These are phyloP conservation scores for Oryzaephilus surinamensis DNA, from an alignment of 1,140 invertebrate genomes.

Conservation along the genomic window DNA sequence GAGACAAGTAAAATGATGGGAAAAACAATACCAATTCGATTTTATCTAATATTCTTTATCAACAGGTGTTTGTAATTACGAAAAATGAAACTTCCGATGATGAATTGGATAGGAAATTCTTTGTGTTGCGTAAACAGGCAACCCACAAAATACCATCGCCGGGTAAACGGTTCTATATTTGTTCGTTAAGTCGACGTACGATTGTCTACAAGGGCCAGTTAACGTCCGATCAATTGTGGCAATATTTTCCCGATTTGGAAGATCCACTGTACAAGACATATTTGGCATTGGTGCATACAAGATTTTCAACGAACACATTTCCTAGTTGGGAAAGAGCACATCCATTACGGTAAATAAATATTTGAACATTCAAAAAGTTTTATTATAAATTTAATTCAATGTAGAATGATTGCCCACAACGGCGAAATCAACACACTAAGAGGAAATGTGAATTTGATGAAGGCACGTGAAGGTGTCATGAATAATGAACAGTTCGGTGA, in stretches of 20 bases:
- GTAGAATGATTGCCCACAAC: conserved; percentile 91
- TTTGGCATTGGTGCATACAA: conserved; percentile 88
- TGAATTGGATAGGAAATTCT: conserved; percentile 55
- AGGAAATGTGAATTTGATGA: conserved; percentile 98
- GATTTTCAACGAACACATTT: conserved; percentile 98
- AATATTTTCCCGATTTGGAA: conserved; percentile 51
- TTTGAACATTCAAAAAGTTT: neutral
- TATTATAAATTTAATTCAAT: conserved; percentile 1
- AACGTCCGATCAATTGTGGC: conserved; percentile 91
- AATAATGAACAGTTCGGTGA: conserved; percentile 69
- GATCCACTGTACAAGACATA: conserved; percentile 87
- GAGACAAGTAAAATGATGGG: conserved; percentile 51
- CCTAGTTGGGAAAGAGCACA: conserved; percentile 98
- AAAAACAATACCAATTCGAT: neutral
- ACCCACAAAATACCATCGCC: conserved; percentile 78
- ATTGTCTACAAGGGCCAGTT: conserved; percentile 98
- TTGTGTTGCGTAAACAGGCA: conserved; percentile 83
- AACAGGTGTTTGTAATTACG: conserved; percentile 22
- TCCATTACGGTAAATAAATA: conserved; percentile 70
- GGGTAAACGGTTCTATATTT: conserved; percentile 89
- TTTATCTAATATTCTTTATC: conserved; percentile 2
- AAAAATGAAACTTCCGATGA: conserved; percentile 20
- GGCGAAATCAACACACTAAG: conserved; percentile 98
- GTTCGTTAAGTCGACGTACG: conserved; percentile 80
- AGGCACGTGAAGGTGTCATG: conserved; percentile 97